These are phyloP conservation scores for Hipparchia semele DNA, from an alignment of 2,888 invertebrate genomes.

Conservation along the genomic window DNA sequence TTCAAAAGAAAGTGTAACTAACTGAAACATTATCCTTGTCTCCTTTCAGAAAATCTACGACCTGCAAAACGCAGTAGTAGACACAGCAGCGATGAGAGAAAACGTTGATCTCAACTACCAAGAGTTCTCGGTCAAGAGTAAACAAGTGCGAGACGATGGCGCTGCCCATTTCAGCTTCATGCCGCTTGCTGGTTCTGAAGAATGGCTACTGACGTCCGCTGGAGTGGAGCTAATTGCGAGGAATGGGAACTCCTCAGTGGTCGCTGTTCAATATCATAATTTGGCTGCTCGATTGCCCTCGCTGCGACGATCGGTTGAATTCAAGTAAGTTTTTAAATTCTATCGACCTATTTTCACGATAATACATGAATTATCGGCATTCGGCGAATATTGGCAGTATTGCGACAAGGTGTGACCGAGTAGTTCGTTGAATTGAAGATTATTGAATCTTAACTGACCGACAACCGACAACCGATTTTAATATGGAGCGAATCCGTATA, in stretches of 20 bases:
- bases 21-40: neutral
- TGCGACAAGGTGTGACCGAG: no score
- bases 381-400: no score
- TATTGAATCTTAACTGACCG: no score
- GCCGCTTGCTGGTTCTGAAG: conserved; percentile 51
- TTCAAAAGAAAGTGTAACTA: no score
- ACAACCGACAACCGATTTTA: no score
- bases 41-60: conserved; percentile 71
- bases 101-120: conserved; percentile 57
- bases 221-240: conserved; percentile 65
- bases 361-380: no score
- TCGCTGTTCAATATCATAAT: conserved; percentile 85
- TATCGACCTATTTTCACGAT: no score
- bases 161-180: conserved; percentile 66
- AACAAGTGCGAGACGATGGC: conserved; percentile 58
- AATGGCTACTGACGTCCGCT: conserved; percentile 66
- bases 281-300: conserved; percentile 85
- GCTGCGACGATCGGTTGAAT: conserved; percentile 82
- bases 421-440: no score
- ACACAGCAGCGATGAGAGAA: conserved; percentile 65
- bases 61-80: conserved; percentile 67
- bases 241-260: conserved; percentile 63
- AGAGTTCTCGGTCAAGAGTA: conserved; percentile 63
- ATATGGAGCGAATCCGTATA: no score
- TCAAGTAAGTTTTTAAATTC: conserved; percentile 77